Base-by-base conservation (phyloP, 1,140 invertebrate genomes). In the Mamestra configurata region DNA sequence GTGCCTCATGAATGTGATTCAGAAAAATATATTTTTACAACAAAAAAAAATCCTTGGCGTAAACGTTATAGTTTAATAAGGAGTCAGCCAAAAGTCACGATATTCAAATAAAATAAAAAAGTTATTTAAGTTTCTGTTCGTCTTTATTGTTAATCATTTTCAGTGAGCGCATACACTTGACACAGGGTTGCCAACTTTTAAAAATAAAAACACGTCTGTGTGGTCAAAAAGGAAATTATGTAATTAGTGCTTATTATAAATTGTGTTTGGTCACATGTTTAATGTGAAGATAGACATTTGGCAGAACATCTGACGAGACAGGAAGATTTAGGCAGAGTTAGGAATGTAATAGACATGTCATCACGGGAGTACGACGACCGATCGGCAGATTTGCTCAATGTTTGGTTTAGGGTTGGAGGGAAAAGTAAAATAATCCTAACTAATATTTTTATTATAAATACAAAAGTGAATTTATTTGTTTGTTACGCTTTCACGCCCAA, bases 111-210 rank as follows among this genome's bases (percentile, higher is more conserved):
- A 53, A 53, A 66, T 76, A 73, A 66, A 66, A 68, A 77, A 55
- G 24, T n/a, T 77, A 77, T 66, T 53, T 51, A 70, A 68, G 61
- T 13, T 31, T 68, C 18, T 27, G 27, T 11, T 55, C 73, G 53
- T 59, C 20, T 49, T 76, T 68, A 77, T 66, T 77, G 75, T 66
- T 77, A 40, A 77, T 77, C 61, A 68, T 77, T 77, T 77, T 77
- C 46, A 20, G 70, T 53, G 73, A 51, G 68, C 49, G 75, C 46
- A 68, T 53, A 27, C 75, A 64, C 37, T 37, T 66, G 43, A 40
- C 7, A 40, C 7, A 77, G 75, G 75, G 75, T 40, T 77, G 75
- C 61, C 75, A 68, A 53, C n/a, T 64, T 61, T 35, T 77, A 77
- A 22, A 77, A 77, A 77, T 68, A 68, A 77, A 64, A 75, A 40